Base-by-base conservation (phyloP, 1,140 invertebrate species). In the Oncopeltus fasciatus region DNA sequence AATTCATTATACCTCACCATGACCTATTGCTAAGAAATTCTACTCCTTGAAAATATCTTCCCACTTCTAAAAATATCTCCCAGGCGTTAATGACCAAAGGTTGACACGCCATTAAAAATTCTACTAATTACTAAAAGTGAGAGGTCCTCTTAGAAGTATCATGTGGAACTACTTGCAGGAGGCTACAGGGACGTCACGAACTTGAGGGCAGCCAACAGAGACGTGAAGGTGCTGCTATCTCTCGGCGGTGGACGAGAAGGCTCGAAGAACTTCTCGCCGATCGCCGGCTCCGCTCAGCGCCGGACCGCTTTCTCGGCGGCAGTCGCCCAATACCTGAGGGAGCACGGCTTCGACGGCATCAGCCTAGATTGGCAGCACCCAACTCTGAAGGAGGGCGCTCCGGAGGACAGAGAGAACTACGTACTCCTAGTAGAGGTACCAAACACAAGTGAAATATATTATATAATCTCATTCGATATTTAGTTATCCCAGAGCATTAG, bases 351-450 rank as follows among this genome's bases (percentile, higher is more conserved):
- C 67, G 87, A 92, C 70, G 89, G 90, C 11, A 74, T 94, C 1
- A 90, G 92, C 71, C 73, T 93, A n/a, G 90, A 92, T 71, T 94
- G 90, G 90, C 89, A 92, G 69, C 92, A 92, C 74, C 90, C 90
- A 0, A 87, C 26, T 20, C 49, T 51, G 26, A 60, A 28, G 18
- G 62, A 66, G 12, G 62, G 56, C 8, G 46, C 20, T 27, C 43
- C 60, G 3, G 44, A 57, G 31, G 65, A 66, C 57, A 58, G 27
- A 26, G 51, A 66, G n/a, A 66, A 66, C 44, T 66, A 64, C 31
- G 62, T 64, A 0, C 12, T 16, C 5, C 57, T 66, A 18, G 33
- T 62, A 9, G 26, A 66, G 62, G 65, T 66, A 62, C 29, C n/a
- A n/a, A n/a, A n/a, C n/a, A n/a, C n/a, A n/a, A n/a, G n/a, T n/a